These are phyloP conservation scores for Caenorhabditis plicata DNA, from an alignment of 2,888 invertebrate genomes.

Conservation along the genomic window DNA sequence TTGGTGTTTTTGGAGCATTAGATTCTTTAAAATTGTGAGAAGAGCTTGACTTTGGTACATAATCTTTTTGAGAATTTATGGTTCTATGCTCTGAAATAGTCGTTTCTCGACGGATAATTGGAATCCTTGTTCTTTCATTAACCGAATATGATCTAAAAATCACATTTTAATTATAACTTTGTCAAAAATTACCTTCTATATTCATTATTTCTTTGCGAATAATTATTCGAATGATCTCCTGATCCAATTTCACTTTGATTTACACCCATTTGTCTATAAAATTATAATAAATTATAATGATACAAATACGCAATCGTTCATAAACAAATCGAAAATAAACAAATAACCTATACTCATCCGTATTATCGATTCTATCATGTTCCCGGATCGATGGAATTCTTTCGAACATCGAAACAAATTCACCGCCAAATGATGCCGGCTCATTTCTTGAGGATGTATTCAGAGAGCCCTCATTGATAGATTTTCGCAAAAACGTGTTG, in stretches of 20 bases:
- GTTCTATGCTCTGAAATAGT: no score
- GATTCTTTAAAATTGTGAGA: no score
- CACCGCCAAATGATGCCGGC: not conserved
- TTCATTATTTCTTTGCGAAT: not conserved
- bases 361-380: not conserved
- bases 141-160: not conserved
- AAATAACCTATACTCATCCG: not conserved
- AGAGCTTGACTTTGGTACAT: no score
- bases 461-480: not conserved
- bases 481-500: constrained; percentile 15
- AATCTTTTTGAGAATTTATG: no score
- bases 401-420: constrained; percentile 15
- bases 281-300: not conserved
- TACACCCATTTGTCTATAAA: not conserved
- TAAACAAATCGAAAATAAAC: not conserved
- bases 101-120: constrained; percentile 4
- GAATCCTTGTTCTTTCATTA: not conserved
- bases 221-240: not conserved
- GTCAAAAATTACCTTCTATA: not conserved
- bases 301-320: not conserved
- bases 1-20: no score
- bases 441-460: not conserved
- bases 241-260: no score
- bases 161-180: not conserved
- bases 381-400: constrained; percentile 3